Evolutionary conservation across 1,140 invertebrate genomes (phyloP), one percentile per base, ranked within the genome.

Genomic region (Drosophila sp.): DNA sequence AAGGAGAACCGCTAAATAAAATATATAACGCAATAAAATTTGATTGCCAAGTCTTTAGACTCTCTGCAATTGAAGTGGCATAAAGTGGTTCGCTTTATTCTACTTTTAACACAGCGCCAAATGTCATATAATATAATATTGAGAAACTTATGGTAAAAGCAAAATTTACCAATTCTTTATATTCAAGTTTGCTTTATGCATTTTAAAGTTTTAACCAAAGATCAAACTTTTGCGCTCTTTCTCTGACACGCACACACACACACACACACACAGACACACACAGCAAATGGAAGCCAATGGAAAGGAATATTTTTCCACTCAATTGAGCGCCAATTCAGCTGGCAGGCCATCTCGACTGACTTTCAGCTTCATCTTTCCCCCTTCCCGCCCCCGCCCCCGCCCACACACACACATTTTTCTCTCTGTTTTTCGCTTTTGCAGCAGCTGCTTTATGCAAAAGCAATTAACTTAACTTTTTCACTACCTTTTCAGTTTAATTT

Each of bases 301-400:
- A 83, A 80, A 81, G 79, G 83, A 67, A 79, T 58, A 79, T 78
- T 64, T 86, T 80, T 87, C 76, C 80, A 66, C 73, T 75, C 84
- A 84, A 84, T 87, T 87, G 80, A 89, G 76, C 80, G 56, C 29
- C 73, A 80, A 84, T 76, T 84, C 76, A 77, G 70, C 72, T 80
- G 80, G 72, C 71, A 81, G 74, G 32, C 40, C 60, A 60, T 61
- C 54, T 63, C 54, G 50, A 60, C 75, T 71, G 69, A 66, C 55
- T 64, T 66, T 69, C 29, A 60, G 44, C 17, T 47, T 47, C 44
- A 47, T 47, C 44, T 61, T 64, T 55, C 17, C 11, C 25, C 8
- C 44, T 7, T 2, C 6, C 44, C 25, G 7, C 2, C 8, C 44
- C 6, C 17, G 68, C 30, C 60, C 40, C 32, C 41, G 40, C 67